phyloP scores from a whole-genome alignment of 2,113 vertebrate genomes.

The Butorides virescens region DNA sequence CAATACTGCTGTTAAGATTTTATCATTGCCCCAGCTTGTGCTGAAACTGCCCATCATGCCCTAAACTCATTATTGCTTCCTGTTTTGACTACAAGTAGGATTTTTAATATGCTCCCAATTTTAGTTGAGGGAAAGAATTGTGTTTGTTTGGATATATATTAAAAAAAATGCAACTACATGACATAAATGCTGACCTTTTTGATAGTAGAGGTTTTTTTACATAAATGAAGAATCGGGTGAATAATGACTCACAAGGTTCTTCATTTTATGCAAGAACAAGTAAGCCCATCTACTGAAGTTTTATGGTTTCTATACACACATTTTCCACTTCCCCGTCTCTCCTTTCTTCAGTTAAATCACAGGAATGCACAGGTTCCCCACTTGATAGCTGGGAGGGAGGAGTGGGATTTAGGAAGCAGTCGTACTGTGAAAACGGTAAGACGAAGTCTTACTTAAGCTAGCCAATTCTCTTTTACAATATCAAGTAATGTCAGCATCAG shows the following conservation, averaged over 20 bases:
- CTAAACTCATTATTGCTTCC: not conserved
- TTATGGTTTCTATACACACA: not conserved
- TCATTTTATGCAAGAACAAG: not conserved
- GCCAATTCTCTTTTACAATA: not conserved
- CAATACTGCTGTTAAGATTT: not conserved
- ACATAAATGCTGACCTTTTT: not conserved
- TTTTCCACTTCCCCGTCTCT: not conserved
- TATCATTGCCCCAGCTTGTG: not conserved
- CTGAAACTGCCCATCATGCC: not conserved
- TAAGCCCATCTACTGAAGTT: not conserved
- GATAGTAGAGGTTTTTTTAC: not conserved
- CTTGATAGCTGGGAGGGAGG: not conserved
- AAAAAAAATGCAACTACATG: not conserved
- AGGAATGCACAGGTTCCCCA: not conserved
- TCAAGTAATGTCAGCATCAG: not conserved
- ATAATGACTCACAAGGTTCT: not conserved
- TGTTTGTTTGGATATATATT: not conserved
- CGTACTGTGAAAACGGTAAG: not conserved
- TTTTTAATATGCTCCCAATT: not conserved
- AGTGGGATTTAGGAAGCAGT: not conserved
- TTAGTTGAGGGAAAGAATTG: not conserved
- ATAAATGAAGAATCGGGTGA: not conserved
- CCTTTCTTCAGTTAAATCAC: not conserved
- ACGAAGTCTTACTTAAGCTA: not conserved
- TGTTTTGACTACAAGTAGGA: not conserved